Evolutionary conservation across 2,113 vertebrate species (phyloP).

Genomic region (Theristicus caerulescens): DNA sequence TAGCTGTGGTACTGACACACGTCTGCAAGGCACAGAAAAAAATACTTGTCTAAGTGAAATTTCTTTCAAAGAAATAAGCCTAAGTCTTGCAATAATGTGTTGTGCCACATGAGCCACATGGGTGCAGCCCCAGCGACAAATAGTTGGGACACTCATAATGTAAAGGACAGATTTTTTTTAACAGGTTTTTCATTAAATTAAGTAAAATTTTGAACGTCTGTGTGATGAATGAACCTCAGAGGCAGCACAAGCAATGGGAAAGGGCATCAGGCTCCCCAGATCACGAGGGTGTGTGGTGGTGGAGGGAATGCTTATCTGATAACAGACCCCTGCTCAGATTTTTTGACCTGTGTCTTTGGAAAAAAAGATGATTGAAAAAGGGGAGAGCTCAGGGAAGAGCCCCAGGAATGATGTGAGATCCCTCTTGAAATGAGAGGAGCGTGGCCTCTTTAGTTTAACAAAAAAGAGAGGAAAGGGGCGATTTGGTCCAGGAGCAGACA

Average conservation of each 20-base stretch:
- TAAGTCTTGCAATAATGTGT: neutral
- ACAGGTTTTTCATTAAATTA: neutral
- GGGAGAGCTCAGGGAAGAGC: neutral
- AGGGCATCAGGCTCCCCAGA: neutral
- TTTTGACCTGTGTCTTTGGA: neutral
- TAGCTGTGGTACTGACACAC: neutral
- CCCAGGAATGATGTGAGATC: neutral
- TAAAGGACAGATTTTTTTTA: neutral
- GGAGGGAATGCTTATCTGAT: accelerated
- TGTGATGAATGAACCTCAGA: neutral
- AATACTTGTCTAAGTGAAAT: neutral
- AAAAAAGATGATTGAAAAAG: neutral
- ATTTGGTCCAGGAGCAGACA: neutral
- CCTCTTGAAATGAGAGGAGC: neutral
- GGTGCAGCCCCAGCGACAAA: neutral
- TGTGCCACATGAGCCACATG: neutral
- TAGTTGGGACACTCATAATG: accelerated
- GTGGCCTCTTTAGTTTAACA: neutral
- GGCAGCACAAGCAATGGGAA: neutral
- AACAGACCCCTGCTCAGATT: neutral
- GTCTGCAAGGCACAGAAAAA: neutral
- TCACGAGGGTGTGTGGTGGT: accelerated
- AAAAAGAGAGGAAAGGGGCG: neutral
- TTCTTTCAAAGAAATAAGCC: neutral
- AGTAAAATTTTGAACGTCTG: neutral